Evolutionary conservation across 2,797 vertebrate genomes (phyloP).

Genomic region (Acanthurus lineatus): DNA sequence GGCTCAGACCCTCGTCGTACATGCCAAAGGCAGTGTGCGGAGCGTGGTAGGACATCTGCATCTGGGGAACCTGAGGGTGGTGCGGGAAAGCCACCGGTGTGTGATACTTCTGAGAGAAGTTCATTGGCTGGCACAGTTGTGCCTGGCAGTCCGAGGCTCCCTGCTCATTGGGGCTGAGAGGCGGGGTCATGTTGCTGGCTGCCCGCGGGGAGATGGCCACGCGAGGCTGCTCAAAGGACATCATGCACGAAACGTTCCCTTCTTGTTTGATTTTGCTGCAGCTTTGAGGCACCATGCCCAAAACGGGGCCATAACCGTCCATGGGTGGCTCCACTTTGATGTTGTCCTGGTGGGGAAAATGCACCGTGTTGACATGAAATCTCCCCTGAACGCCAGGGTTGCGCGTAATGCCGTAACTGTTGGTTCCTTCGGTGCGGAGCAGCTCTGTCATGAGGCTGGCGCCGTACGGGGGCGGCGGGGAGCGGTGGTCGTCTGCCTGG

Average conservation of each 20-base stretch:
- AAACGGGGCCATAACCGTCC: slow-evolving; percentile 90
- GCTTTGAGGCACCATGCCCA: slow-evolving; percentile 91
- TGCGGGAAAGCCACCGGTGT: slow-evolving; percentile 81
- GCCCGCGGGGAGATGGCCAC: slow-evolving; percentile 91
- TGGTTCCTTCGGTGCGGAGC: slow-evolving; percentile 87
- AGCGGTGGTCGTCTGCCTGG: slow-evolving; percentile 83
- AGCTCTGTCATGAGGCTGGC: slow-evolving; percentile 90
- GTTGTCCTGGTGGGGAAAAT: slow-evolving; percentile 85
- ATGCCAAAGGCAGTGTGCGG: slow-evolving; percentile 86
- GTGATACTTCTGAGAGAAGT: slow-evolving; percentile 86
- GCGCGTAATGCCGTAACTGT: slow-evolving; percentile 81
- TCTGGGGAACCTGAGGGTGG: slow-evolving; percentile 77
- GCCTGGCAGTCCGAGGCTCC: slow-evolving; percentile 85
- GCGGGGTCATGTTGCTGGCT: slow-evolving; percentile 91
- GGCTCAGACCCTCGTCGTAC: slow-evolving; percentile 86
- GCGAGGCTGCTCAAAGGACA: slow-evolving; percentile 92
- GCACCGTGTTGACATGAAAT: slow-evolving; percentile 88
- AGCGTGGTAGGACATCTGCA: slow-evolving; percentile 88
- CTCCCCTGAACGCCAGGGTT: slow-evolving; percentile 86
- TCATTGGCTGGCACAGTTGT: slow-evolving; percentile 86
- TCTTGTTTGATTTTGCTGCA: slow-evolving; percentile 94
- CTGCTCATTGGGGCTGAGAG: slow-evolving; percentile 91
- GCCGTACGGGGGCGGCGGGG: slow-evolving; percentile 88
- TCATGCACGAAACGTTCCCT: slow-evolving; percentile 90
- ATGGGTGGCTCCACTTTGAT: slow-evolving; percentile 91